Percentiles rank a stretch among this genome's conserved stretches.
phyloP scores from a whole-genome alignment of 1,140 invertebrate species.

The Zeugodacus cucurbitae region DNA sequence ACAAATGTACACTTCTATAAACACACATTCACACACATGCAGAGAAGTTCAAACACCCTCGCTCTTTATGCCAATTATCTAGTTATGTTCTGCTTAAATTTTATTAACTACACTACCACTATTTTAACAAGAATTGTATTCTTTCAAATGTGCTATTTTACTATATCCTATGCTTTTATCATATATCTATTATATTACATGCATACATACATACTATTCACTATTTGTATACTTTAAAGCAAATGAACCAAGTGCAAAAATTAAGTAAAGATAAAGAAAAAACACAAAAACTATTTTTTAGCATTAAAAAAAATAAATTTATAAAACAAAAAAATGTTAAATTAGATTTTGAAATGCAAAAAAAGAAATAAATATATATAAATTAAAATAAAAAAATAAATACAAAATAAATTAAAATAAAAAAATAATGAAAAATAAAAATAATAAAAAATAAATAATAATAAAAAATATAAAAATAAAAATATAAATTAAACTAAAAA shows the following conservation, averaged over 20 bases:
- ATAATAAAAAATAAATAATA: slow-evolving; percentile 41
- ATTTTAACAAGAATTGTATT: neutral
- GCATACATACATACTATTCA: neutral
- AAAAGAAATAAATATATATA: neutral
- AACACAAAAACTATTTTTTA: neutral
- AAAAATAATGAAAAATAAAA: slow-evolving; percentile 46
- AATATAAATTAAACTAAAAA: neutral
- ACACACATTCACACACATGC: neutral
- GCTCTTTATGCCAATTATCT: slow-evolving; percentile 64
- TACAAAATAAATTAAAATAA: neutral
- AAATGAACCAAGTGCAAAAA: slow-evolving; percentile 19
- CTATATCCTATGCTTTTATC: neutral
- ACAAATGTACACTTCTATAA: neutral
- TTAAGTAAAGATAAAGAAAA: slow-evolving; percentile 28
- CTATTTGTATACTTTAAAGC: slow-evolving; percentile 1
- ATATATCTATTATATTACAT: neutral
- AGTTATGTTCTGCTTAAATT: slow-evolving; percentile 23
- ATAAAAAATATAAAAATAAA: neutral
- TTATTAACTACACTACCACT: slow-evolving; percentile 9
- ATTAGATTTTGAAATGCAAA: neutral
- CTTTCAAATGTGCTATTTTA: too few relatives aligned
- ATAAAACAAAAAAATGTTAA: too few relatives aligned
- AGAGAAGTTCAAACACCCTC: slow-evolving; percentile 50
- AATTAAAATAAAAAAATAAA: neutral
- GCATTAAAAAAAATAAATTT: neutral